Percentiles rank a stretch among this genome's conserved stretches.
These are phyloP conservation scores for Hydropsyche betteni DNA, from an alignment of 2,888 invertebrate species.

Conservation along the genomic window DNA sequence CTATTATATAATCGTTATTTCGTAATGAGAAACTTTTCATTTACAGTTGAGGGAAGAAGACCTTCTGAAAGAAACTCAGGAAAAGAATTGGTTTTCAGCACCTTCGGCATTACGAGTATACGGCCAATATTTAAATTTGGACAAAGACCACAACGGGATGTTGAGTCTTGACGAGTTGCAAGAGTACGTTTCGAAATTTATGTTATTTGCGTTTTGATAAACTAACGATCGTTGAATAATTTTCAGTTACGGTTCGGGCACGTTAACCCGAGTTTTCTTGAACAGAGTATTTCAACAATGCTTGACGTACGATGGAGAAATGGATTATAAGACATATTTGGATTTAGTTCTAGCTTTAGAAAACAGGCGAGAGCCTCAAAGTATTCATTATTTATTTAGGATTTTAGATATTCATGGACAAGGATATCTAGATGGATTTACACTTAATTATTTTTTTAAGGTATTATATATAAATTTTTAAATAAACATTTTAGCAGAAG, in stretches of 20 bases:
- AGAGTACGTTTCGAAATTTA: slow-evolving; percentile 65
- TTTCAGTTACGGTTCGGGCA: slow-evolving; percentile 86
- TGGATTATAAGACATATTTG: slow-evolving; percentile 97
- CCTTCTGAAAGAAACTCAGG: slow-evolving; percentile 82
- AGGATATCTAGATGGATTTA: slow-evolving; percentile 89
- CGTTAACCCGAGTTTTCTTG: slow-evolving; percentile 88
- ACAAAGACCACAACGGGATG: slow-evolving; percentile 96
- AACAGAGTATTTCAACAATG: slow-evolving; percentile 95
- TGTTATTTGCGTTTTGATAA: neutral
- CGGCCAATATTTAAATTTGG: slow-evolving; percentile 92
- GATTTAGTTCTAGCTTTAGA: slow-evolving; percentile 94
- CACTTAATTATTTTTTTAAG: slow-evolving; percentile 91
- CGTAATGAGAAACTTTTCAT: slow-evolving; percentile 22
- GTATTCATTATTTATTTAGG: slow-evolving; percentile 89
- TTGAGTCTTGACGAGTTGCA: slow-evolving; percentile 89
- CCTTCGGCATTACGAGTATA: slow-evolving; percentile 90
- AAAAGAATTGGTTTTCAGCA: slow-evolving; percentile 92
- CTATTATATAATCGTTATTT: slow-evolving; percentile 25
- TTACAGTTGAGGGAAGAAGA: slow-evolving; percentile 81
- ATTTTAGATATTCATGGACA: slow-evolving; percentile 89
- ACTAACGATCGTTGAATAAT: slow-evolving; percentile 43
- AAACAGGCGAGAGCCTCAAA: slow-evolving; percentile 90
- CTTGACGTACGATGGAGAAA: slow-evolving; percentile 92
- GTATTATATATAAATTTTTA: slow-evolving; percentile 58
- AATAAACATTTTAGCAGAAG: neutral